Conservation (phyloP, 2,888 invertebrate species). For the Noctua janthina region DNA sequence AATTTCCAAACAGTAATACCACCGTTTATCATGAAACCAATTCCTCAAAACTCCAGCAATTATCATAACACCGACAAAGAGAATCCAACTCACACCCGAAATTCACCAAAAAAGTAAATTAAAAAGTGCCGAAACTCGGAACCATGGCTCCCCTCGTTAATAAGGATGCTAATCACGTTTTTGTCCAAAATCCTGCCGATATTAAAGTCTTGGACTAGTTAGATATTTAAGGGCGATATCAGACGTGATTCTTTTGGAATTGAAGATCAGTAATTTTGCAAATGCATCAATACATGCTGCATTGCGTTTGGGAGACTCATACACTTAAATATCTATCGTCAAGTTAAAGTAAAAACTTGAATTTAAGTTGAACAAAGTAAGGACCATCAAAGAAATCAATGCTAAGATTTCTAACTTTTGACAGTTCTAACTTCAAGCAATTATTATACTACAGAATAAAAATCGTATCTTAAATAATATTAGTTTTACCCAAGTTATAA, state of each 20-base stretch:
- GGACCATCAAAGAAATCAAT: too few species aligned
- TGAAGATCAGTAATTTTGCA: not conserved
- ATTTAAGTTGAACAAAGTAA: too few species aligned
- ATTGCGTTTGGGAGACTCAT: too few species aligned
- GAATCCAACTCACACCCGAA: constrained; percentile 22
- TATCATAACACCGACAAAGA: constrained; percentile 43
- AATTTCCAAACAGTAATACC: not conserved
- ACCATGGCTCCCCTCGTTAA: constrained; percentile 40
- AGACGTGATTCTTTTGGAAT: not conserved
- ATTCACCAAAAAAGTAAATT: constrained; percentile 53
- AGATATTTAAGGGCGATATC: constrained; percentile 12
- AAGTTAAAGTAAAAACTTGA: too few species aligned
- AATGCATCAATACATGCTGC: not conserved
- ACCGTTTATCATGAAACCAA: constrained; percentile 12
- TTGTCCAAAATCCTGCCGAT: constrained; percentile 46
- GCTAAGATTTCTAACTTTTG: too few species aligned
- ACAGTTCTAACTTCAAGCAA: too few species aligned
- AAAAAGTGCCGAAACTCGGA: constrained; percentile 52
- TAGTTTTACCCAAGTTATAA: too few species aligned
- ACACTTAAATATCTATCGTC: too few species aligned
- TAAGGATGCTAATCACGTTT: constrained; percentile 66
- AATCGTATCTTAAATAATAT: too few species aligned
- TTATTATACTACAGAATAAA: too few species aligned
- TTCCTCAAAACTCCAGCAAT: constrained; percentile 42
- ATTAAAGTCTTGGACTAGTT: constrained; percentile 47